Percentiles rank a stretch among this genome's conserved stretches.
Conservation (phyloP, 1,140 invertebrate species). For the Eueides isabella region DNA sequence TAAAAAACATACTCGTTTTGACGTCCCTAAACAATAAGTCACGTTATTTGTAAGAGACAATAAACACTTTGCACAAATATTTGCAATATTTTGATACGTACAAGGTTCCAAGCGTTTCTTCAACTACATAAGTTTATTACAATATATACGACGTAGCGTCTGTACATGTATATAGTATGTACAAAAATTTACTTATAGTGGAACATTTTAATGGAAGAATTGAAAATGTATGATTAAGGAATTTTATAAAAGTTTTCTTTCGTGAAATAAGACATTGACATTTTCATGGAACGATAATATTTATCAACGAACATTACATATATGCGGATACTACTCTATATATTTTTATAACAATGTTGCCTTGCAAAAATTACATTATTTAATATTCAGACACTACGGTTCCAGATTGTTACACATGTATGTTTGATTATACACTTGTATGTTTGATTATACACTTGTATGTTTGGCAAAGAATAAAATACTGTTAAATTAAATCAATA, state of each 20-base stretch:
- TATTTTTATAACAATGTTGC: not conserved
- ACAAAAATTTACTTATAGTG: not conserved
- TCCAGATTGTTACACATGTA: no score
- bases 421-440: no score
- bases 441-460: no score
- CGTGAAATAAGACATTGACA: not conserved
- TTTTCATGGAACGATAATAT: not conserved
- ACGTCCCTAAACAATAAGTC: no score
- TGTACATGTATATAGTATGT: not conserved
- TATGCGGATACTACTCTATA: no score
- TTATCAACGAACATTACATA: no score
- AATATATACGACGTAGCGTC: not conserved
- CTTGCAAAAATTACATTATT: not conserved
- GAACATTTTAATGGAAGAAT: not conserved
- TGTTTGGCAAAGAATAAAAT: no score
- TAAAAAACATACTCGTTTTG: not conserved
- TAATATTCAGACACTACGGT: no score
- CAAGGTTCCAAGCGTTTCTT: constrained; percentile 8
- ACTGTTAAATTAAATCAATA: no score
- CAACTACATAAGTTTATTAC: not conserved
- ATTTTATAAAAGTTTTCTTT: not conserved
- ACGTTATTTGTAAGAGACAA: not conserved
- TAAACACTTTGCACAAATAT: not conserved
- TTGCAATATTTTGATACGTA: constrained; percentile 4
- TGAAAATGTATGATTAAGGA: not conserved